Percentiles rank a stretch among this genome's conserved stretches.
These are phyloP conservation scores for Cavia porcellus DNA, from an alignment of 2,113 vertebrate genomes.

Conservation along the genomic window DNA sequence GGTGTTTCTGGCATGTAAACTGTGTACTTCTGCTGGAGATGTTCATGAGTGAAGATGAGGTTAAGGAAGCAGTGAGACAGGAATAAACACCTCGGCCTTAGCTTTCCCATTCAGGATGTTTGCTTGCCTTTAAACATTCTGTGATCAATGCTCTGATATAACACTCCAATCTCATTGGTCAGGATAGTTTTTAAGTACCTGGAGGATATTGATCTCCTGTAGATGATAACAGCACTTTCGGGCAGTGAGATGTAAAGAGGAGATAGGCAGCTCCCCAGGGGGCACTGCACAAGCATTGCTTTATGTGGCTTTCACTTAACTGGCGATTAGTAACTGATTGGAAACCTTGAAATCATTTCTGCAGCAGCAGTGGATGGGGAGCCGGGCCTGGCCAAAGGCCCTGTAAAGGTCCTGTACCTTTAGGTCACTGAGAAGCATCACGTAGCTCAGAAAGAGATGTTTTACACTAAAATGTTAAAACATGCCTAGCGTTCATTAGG, in stretches of 20 bases:
- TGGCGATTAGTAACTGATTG: not conserved
- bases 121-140: not conserved
- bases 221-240: not conserved
- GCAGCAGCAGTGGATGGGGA: not conserved
- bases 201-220: not conserved
- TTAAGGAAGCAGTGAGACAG: not conserved
- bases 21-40: not conserved
- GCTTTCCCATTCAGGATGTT: not conserved
- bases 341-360: not conserved
- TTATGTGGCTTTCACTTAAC: constrained; percentile 7
- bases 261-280: not conserved
- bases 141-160: not conserved
- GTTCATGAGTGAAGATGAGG: not conserved
- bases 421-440: not conserved
- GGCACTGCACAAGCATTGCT: not conserved
- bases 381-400: no score
- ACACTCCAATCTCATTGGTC: not conserved
- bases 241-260: not conserved
- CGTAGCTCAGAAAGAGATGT: not conserved
- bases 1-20: not conserved
- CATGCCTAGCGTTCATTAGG: not conserved
- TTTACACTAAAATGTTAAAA: not conserved
- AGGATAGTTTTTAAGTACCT: constrained; percentile 38
- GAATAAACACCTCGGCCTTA: not conserved
- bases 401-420: no score